Percentiles rank a stretch among this genome's conserved stretches.
phyloP scores from a whole-genome alignment of 2,113 vertebrate genomes.

The Passer domesticus region DNA sequence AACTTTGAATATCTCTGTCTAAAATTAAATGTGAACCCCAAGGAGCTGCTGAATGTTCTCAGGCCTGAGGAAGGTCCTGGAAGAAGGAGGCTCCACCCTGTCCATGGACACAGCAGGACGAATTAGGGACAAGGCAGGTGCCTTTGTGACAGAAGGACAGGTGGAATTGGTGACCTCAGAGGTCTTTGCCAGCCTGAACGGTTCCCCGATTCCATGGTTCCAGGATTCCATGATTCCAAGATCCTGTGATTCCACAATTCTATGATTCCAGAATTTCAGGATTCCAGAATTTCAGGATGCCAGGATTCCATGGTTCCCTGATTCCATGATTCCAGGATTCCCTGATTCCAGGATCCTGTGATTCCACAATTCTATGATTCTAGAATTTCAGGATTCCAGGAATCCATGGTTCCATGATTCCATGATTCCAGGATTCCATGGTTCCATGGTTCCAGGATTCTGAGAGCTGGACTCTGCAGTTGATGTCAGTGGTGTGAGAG shows the following conservation, averaged over 20 bases:
- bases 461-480: not conserved
- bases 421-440: fast-evolving
- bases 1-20: not conserved
- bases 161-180: not conserved
- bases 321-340: fast-evolving
- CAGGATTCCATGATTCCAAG: fast-evolving
- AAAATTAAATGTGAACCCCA: not conserved
- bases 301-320: fast-evolving
- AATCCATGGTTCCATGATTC: not conserved
- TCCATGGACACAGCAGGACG: not conserved
- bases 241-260: no score
- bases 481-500: not conserved
- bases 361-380: no score
- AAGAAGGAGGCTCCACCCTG: not conserved
- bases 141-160: not conserved
- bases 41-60: not conserved
- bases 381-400: fast-evolving
- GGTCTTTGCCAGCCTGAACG: not conserved
- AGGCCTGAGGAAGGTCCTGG: not conserved
- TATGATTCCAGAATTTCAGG: fast-evolving
- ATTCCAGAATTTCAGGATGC: fast-evolving
- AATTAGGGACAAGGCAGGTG: not conserved
- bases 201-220: not conserved
- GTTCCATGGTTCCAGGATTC: fast-evolving
- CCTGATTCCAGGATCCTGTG: fast-evolving